Evolutionary conservation across 1,140 invertebrate species (phyloP).

Genomic region (Drosophila miranda): DNA sequence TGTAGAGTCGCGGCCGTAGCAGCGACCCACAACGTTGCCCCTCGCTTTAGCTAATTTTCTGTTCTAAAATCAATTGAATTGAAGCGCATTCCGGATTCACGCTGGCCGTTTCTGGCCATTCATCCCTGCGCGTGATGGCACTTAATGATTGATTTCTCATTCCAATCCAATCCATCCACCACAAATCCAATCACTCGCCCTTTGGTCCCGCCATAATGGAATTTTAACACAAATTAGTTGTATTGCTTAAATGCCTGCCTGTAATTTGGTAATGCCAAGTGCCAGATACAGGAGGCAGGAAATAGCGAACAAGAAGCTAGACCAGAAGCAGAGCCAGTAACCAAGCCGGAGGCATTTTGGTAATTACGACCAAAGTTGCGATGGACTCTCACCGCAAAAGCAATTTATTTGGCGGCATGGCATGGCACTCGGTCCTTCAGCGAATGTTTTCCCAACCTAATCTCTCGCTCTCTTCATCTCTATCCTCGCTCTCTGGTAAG

Average conservation of each 20-base stretch:
- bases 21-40: too few species aligned
- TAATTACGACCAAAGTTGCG: slow-evolving; percentile 40
- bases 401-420: slow-evolving; percentile 36
- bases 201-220: slow-evolving; percentile 55
- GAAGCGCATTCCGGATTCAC: slow-evolving; percentile 1
- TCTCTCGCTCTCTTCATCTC: neutral
- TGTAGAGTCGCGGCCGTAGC: too few species aligned
- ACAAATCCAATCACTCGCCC: slow-evolving; percentile 37
- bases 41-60: neutral
- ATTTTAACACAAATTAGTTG: slow-evolving; percentile 75
- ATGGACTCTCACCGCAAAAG: slow-evolving; percentile 28
- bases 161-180: neutral
- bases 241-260: slow-evolving; percentile 60
- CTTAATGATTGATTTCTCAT: slow-evolving; percentile 35
- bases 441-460: slow-evolving; percentile 12
- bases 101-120: slow-evolving; percentile 17
- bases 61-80: neutral
- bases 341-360: slow-evolving; percentile 28
- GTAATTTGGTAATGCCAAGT: slow-evolving; percentile 57
- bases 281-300: slow-evolving; percentile 12
- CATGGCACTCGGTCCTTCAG: neutral
- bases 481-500: slow-evolving; percentile 4
- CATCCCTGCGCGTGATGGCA: slow-evolving; percentile 45
- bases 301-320: too few species aligned
- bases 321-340: too few species aligned